phyloP scores from a whole-genome alignment of 2,113 vertebrate species.

The Alexandromys fortis region DNA sequence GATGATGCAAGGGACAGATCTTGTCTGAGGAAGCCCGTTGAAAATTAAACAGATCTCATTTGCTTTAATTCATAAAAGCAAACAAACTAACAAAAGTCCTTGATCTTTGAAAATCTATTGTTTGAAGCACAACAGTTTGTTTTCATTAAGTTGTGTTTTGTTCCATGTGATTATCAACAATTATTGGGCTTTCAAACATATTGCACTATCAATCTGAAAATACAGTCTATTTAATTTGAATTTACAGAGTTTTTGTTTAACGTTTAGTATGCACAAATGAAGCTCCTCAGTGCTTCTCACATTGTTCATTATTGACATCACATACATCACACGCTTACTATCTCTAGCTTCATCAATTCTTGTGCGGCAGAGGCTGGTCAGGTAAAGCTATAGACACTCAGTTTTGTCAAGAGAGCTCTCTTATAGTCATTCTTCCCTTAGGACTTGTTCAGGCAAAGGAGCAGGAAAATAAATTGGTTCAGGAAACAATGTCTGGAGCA shows the following conservation, averaged over 20 bases:
- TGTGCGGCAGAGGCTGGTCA: not conserved
- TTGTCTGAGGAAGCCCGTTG: slow-evolving; percentile 39
- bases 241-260: not conserved
- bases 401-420: not conserved
- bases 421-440: not conserved
- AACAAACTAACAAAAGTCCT: not conserved
- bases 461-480: fast-evolving
- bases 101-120: not conserved
- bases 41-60: slow-evolving; percentile 47
- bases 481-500: not conserved
- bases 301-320: not conserved
- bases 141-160: not conserved
- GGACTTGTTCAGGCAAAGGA: not conserved
- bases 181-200: not conserved
- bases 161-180: not conserved
- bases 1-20: not conserved
- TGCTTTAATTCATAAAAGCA: not conserved
- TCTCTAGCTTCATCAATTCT: not conserved
- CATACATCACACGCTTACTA: fast-evolving
- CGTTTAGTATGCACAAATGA: not conserved
- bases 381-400: not conserved
- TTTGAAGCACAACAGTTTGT: not conserved
- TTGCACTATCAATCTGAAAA: not conserved
- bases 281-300: not conserved
- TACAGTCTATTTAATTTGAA: not conserved